phyloP scores from a whole-genome alignment of 2,888 invertebrate species.

The Melanophora roralis region DNA sequence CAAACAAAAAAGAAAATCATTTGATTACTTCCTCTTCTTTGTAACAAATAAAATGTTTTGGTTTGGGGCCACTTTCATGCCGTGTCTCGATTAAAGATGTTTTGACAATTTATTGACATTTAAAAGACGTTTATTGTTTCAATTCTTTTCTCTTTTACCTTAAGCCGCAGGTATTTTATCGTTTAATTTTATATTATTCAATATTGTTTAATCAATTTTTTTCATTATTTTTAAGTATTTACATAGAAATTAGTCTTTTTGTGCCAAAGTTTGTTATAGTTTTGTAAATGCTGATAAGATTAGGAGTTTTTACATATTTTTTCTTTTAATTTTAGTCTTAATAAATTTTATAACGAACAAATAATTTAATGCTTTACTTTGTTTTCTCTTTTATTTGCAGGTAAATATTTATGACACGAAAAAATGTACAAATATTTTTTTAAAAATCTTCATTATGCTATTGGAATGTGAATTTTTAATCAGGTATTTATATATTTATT shows the following conservation, averaged over 20 bases:
- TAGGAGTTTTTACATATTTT: not conserved
- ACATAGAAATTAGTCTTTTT: not conserved
- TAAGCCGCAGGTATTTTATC: constrained; percentile 31
- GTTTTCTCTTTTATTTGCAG: constrained; percentile 41
- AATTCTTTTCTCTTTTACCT: constrained; percentile 11
- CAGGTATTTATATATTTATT: too few species aligned
- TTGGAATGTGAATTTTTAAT: not conserved
- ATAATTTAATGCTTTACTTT: constrained; percentile 33
- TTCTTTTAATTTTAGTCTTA: not conserved
- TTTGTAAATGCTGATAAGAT: constrained; percentile 31
- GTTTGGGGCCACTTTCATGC: too few species aligned
- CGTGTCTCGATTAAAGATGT: not conserved
- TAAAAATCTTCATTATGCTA: too few species aligned
- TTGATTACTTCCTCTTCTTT: not conserved
- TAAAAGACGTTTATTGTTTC: not conserved
- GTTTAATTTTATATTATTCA: not conserved
- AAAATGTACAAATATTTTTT: too few species aligned
- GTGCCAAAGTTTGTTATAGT: not conserved
- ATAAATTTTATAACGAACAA: constrained; percentile 25
- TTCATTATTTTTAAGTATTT: not conserved
- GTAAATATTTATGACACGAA: constrained; percentile 37
- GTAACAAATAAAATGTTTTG: not conserved
- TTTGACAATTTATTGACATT: constrained; percentile 30
- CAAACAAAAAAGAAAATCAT: not conserved
- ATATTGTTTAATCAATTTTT: not conserved